Base-by-base conservation (phyloP, 2,113 vertebrate species). In the Lophotis ruficrista region DNA sequence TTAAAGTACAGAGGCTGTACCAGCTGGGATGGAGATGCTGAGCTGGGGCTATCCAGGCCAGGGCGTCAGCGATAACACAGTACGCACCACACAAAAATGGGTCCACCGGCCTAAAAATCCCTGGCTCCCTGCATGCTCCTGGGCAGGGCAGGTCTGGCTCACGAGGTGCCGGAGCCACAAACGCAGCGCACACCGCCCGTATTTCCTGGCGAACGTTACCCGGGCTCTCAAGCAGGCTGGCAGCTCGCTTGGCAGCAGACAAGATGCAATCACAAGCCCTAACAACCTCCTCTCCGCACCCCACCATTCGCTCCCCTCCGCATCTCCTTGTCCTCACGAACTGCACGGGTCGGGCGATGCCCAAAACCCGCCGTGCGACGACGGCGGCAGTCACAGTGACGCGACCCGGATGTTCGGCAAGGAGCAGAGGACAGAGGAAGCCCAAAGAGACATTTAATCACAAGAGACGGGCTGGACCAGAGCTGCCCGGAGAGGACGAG, bases 21-120 rank as follows among this genome's bases (percentile, higher is more conserved):
- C 56, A 14, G 69, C 25, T 2, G 6, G 56, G 47, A 9, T 2
- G 16, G 72, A 35, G 33, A 2, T 10, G 45, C 30, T 21, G 20
- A 37, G 14, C 4, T 1, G 2, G 58, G 45, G 35, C 27, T 17
- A 6, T 2, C 38, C 19, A 15, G 31, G 41, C 9, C 1, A 13
- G 53, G 38, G 27, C 21, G n/a, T 9, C 58, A 6, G 65, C 21
- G 25, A 3, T 3, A 8, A 4, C 38, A 3, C 12, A 1, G 25
- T 0, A 7, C 4, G 2, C 35, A 3, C 17, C 33, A 3, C 17
- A 1, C 43, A 13, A 10, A 25, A 31, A 2, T 0, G 1, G 31
- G 17, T 24, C 23, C 33, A 21, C 25, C 0, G 0, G 43, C 12
- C 16, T 23, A 21, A 47, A 80, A 50, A 14, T 37, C 45, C 78